phyloP scores from a whole-genome alignment of 2,888 invertebrate species.

The Gastracanthus pulcherrimus region DNA sequence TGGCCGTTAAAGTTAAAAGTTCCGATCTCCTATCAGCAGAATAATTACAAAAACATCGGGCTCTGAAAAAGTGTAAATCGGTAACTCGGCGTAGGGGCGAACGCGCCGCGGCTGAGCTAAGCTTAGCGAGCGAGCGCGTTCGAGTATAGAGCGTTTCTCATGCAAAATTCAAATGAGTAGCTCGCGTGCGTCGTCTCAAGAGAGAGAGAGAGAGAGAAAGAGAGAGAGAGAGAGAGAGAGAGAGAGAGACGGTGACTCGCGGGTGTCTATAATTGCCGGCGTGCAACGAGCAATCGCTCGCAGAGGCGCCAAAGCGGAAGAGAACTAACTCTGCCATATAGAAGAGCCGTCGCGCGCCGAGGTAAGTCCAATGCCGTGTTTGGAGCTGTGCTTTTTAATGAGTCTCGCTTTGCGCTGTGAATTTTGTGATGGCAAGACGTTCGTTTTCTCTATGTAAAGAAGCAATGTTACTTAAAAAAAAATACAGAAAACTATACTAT shows the following conservation, averaged over 20 bases:
- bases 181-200: slow-evolving; percentile 15
- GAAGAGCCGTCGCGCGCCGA: no score
- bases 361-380: no score
- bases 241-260: background rate
- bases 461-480: no score
- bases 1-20: background rate
- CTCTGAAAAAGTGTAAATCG: slow-evolving; percentile 4
- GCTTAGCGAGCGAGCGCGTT: no score
- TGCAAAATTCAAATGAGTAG: slow-evolving; percentile 43
- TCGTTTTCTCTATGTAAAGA: no score
- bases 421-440: no score
- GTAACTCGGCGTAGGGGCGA: background rate
- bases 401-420: no score
- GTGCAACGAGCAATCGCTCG: slow-evolving; percentile 4
- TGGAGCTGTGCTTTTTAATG: no score
- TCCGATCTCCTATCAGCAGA: background rate
- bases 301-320: slow-evolving; percentile 33
- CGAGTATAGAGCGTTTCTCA: no score
- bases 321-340: background rate
- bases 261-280: slow-evolving; percentile 35
- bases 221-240: background rate
- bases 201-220: background rate
- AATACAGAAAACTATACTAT: no score
- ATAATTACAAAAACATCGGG: background rate
- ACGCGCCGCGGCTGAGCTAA: background rate